A percentile compares a stretch with the other conserved stretches of the same genome.
Conservation (phyloP, 2,888 invertebrate genomes). For the Julus scanicus region DNA sequence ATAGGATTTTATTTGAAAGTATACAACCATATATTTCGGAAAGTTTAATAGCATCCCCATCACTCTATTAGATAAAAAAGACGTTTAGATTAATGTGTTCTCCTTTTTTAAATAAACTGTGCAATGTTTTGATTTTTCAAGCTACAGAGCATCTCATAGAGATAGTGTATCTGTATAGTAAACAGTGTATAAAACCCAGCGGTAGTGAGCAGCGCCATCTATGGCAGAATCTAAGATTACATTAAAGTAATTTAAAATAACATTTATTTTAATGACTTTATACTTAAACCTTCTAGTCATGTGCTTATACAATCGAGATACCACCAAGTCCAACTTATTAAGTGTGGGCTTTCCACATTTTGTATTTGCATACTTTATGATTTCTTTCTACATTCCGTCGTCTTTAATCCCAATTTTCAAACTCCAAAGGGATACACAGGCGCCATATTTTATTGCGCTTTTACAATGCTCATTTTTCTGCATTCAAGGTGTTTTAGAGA, state of each 20-base stretch:
- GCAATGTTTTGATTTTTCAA: no score
- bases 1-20: background rate
- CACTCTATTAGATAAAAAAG: background rate
- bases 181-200: no score
- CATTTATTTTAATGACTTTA: no score
- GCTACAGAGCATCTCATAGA: no score
- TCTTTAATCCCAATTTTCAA: conserved; percentile 22
- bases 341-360: background rate
- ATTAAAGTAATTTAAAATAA: no score
- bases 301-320: background rate
- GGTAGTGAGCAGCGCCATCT: no score
- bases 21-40: background rate
- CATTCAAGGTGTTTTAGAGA: conserved; percentile 39
- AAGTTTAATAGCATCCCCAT: background rate
- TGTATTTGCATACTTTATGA: background rate
- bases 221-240: no score
- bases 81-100: no score
- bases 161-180: no score
- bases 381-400: conserved; percentile 1
- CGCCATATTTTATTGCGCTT: conserved; percentile 28
- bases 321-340: background rate
- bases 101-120: no score
- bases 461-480: conserved; percentile 29
- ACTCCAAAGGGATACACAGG: conserved; percentile 11
- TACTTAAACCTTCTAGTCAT: no score